phyloP scores from a whole-genome alignment of 2,797 vertebrate species.

The Schizopygopsis malacanthus region DNA sequence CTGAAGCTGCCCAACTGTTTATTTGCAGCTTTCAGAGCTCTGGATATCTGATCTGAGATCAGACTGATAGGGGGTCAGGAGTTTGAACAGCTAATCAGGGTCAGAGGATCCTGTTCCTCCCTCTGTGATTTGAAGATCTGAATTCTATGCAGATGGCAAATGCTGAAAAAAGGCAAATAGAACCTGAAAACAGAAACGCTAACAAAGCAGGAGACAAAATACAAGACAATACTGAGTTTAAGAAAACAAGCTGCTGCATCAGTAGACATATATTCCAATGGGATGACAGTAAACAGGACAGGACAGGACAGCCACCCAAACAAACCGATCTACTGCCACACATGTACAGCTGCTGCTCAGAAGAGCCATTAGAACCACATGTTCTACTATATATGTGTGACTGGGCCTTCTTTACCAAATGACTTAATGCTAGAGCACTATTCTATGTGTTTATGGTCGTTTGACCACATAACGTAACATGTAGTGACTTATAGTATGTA shows the following conservation, averaged over 20 bases:
- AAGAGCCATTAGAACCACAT: neutral
- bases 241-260: neutral
- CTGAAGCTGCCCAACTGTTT: constrained; percentile 25
- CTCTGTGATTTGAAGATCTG: constrained; percentile 9
- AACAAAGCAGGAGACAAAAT: neutral
- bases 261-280: neutral
- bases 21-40: constrained; percentile 50
- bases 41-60: constrained; percentile 43
- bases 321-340: neutral
- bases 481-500: no score
- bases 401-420: neutral
- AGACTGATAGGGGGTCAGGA: constrained; percentile 40
- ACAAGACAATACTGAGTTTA: neutral
- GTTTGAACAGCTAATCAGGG: constrained; percentile 43
- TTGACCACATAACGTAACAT: neutral
- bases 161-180: neutral
- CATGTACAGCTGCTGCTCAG: neutral
- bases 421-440: neutral
- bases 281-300: neutral
- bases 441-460: neutral
- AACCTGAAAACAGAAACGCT: neutral
- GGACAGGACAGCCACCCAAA: neutral
- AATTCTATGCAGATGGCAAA: constrained; percentile 12
- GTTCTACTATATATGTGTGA: no score
- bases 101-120: constrained; percentile 25